Conservation (phyloP, 2,113 vertebrate genomes). For the Uria aalge region DNA sequence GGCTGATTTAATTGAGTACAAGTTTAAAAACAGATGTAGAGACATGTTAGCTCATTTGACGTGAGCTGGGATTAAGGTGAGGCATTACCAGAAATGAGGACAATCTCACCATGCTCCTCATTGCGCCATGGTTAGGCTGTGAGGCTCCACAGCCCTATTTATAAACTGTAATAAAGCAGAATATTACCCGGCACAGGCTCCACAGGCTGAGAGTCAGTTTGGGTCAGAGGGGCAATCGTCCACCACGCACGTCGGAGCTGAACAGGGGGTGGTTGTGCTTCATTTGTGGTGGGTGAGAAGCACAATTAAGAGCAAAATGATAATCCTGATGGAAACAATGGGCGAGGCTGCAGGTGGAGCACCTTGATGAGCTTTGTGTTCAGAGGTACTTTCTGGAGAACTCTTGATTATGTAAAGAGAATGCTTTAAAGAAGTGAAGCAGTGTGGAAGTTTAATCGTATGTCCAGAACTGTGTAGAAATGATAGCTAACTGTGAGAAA, state of each 20-base stretch:
- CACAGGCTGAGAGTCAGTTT: too few species aligned
- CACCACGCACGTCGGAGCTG: rapidly evolving
- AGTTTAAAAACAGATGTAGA: neutral
- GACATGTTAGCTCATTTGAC: neutral
- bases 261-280: rapidly evolving
- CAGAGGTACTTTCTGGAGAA: neutral
- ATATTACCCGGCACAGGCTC: neutral
- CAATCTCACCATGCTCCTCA: neutral
- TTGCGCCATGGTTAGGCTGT: rapidly evolving
- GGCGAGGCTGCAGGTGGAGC: neutral
- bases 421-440: neutral
- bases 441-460: neutral
- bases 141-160: neutral
- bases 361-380: neutral
- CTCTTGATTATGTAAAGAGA: neutral
- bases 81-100: neutral
- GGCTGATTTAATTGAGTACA: neutral
- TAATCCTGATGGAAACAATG: neutral
- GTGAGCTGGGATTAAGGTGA: neutral
- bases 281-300: too few species aligned
- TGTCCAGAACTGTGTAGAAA: neutral
- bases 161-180: neutral
- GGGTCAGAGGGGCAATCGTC: neutral
- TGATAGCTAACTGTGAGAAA: neutral
- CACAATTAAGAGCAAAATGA: neutral